Evolutionary conservation across 2,888 invertebrate species (phyloP), one percentile per base, ranked within the genome.

Genomic region (Onthophagus sagittarius): DNA sequence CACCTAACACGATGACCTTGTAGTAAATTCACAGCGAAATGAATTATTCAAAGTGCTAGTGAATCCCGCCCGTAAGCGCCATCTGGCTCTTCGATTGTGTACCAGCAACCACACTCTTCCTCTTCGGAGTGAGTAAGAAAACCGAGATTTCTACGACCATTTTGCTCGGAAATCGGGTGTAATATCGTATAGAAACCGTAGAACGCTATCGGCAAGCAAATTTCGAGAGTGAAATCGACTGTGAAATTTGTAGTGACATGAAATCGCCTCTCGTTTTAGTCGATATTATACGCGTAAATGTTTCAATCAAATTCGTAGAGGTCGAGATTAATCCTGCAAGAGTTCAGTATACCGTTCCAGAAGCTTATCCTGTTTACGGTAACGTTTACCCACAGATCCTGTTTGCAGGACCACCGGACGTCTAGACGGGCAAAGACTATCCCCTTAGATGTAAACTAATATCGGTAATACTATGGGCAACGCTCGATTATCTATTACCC

Each of bases 371-470:
- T 53, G 9, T 23, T 23, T 23, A 23, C 23, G 23, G 23, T 23
- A 23, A 23, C 23, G 23, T 23, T 23, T 23, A 23, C 23, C 23
- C 23, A 23, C 39, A 11, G 7, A 53, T 53, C 39, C 39, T 53
- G 11, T 53, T 53, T 53, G 39, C 39, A 53, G 39, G 39, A 53
- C 39, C 39, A 9, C 39, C 39, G 39, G 39, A 53, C 11, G 39
- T 53, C 39, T 53, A 53, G 11, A 7, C 39, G 39, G 11, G 9
- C 39, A 53, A 53, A 53, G 67, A 13, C 67, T 31, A 23, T 23
- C 31, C 23, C 23, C 67, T 32, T 53, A 31, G 67, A 67, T 67
- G 67, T 31, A 67, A 67, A 67, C 67, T 67, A 67, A 67, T 67
- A 67, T 67, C 67, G 67, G 67, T 67, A 67, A 67, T 32, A 67